Evolutionary conservation across 2,888 invertebrate species (phyloP).

Genomic region (Sclerodermus sp.): DNA sequence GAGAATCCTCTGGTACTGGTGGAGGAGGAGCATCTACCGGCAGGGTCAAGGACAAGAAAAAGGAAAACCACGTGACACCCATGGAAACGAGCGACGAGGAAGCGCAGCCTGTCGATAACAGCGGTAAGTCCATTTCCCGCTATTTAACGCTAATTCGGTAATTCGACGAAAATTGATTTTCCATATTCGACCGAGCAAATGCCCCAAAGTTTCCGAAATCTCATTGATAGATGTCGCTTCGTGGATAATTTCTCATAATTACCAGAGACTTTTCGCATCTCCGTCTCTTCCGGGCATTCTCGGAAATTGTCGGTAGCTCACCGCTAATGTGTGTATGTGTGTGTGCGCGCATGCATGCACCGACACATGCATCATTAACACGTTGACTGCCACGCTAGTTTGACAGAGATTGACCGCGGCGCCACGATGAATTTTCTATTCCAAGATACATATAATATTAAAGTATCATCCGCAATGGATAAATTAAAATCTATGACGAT

Average conservation of each 20-base stretch:
- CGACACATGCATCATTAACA: too few relatives aligned
- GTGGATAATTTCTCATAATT: too few relatives aligned
- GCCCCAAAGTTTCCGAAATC: too few relatives aligned
- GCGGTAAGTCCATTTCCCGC: constrained; percentile 42
- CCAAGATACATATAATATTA: constrained; percentile 15
- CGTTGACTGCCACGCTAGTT: constrained; percentile 13
- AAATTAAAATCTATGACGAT: constrained; percentile 9
- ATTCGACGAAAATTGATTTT: too few relatives aligned
- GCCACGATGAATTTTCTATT: constrained; percentile 18
- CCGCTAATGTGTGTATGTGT: too few relatives aligned
- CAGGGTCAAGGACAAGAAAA: constrained; percentile 54
- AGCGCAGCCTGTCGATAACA: constrained; percentile 49
- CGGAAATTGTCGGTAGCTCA: too few relatives aligned
- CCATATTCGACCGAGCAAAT: too few relatives aligned
- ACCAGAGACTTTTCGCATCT: too few relatives aligned
- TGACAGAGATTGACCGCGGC: constrained; percentile 13
- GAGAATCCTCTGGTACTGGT: constrained; percentile 19
- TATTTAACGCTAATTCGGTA: too few relatives aligned
- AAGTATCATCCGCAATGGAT: constrained; percentile 17
- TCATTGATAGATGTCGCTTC: too few relatives aligned
- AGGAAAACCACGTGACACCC: constrained; percentile 55
- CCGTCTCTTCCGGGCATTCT: too few relatives aligned
- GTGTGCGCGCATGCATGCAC: too few relatives aligned
- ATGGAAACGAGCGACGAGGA: constrained; percentile 66
- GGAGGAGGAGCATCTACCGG: constrained; percentile 30